phyloP scores from a whole-genome alignment of 2,113 vertebrate species.

The Poecile atricapillus region DNA sequence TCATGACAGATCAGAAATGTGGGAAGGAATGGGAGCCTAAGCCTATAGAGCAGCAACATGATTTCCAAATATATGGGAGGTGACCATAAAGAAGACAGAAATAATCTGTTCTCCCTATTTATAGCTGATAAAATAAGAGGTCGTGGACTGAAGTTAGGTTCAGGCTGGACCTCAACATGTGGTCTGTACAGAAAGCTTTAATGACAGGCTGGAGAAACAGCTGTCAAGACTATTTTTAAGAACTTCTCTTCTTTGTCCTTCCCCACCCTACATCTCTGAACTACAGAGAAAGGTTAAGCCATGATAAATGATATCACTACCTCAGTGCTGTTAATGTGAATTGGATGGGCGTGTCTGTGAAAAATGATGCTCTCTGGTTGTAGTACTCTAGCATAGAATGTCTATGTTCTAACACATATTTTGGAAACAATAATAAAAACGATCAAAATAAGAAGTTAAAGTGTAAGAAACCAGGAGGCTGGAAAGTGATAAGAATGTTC shows the following conservation, averaged over 20 bases:
- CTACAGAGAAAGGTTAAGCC: not conserved
- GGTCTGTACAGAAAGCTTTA: not conserved
- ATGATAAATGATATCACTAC: not conserved
- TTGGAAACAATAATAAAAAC: not conserved
- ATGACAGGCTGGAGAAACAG: not conserved
- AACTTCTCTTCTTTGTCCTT: not conserved
- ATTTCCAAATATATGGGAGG: not conserved
- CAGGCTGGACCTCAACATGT: not conserved
- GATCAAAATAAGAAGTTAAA: accelerated
- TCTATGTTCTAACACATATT: accelerated
- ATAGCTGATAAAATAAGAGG: not conserved
- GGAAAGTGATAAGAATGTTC: not conserved
- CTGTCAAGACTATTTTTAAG: not conserved
- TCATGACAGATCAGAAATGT: not conserved
- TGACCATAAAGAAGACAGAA: not conserved
- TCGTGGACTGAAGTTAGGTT: not conserved
- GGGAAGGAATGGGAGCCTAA: not conserved
- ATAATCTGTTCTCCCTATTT: not conserved
- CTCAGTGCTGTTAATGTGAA: not conserved
- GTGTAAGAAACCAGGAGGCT: not conserved
- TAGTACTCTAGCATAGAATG: not conserved
- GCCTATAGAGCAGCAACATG: not conserved
- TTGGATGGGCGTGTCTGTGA: not conserved
- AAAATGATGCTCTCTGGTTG: not conserved
- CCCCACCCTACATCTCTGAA: not conserved